Conservation (phyloP, 2,113 vertebrate species). For the Heterotilapia buettikoferi region DNA sequence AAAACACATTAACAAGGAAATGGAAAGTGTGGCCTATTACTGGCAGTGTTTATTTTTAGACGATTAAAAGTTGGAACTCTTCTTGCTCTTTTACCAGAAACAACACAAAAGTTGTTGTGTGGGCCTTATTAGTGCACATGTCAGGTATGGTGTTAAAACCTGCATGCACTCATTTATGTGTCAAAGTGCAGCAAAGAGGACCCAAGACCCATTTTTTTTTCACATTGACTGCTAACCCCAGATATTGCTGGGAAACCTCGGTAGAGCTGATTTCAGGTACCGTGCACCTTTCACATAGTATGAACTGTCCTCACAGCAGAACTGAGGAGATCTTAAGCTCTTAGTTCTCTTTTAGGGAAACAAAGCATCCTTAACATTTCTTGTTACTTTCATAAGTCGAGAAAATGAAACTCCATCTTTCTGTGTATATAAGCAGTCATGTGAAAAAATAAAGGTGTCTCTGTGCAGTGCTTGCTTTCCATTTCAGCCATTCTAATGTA, state of each 20-base stretch:
- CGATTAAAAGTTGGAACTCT: not conserved
- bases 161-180: not conserved
- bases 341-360: not conserved
- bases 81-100: not conserved
- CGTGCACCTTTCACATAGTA: not conserved
- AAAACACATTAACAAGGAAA: not conserved
- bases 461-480: not conserved
- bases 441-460: not conserved
- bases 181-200: not conserved
- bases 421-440: not conserved
- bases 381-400: not conserved
- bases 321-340: not conserved
- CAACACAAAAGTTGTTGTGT: not conserved
- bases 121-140: not conserved
- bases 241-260: not conserved
- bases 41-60: constrained; percentile 7
- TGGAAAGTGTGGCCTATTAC: not conserved
- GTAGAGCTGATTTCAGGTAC: not conserved
- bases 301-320: not conserved
- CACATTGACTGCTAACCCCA: not conserved
- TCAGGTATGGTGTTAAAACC: not conserved
- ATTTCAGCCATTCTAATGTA: not conserved
- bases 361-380: not conserved
- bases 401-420: not conserved
- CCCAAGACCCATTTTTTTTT: not conserved